Percentiles rank a stretch among this genome's conserved stretches.
phyloP scores from a whole-genome alignment of 2,797 vertebrate genomes.

The Enteromius fasciolatus region DNA sequence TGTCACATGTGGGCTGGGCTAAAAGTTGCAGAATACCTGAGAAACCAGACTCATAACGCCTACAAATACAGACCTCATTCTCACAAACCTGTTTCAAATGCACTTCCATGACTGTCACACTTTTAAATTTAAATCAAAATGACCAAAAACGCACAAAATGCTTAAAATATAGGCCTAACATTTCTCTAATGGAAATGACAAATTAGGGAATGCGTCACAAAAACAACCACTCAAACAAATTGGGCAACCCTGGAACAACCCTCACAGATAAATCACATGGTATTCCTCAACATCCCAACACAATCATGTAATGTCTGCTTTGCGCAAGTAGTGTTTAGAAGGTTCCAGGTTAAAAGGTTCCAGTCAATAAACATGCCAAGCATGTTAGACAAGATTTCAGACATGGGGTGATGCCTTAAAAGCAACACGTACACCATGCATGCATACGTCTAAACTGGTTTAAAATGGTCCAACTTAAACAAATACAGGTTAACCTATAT shows the following conservation, averaged over 20 bases:
- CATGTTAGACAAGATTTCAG: conserved; percentile 42
- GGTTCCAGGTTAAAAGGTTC: conserved; percentile 16
- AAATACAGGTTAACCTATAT: conserved; percentile 11
- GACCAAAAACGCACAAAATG: background rate
- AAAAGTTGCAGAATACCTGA: background rate
- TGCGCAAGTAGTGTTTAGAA: background rate
- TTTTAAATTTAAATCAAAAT: background rate
- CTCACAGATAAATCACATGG: conserved; percentile 3
- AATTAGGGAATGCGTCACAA: background rate
- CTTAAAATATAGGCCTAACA: background rate
- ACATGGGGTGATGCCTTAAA: conserved; percentile 4
- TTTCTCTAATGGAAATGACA: background rate
- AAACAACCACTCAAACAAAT: conserved; percentile 27
- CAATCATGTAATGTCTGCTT: background rate
- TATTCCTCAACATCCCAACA: background rate
- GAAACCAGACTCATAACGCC: background rate
- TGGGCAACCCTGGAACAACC: conserved; percentile 14
- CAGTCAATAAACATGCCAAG: conserved; percentile 49
- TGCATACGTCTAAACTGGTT: background rate
- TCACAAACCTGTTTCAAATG: background rate
- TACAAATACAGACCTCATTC: background rate
- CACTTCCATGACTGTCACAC: background rate
- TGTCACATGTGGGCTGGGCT: background rate
- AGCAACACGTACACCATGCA: conserved; percentile 27
- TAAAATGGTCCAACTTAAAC: background rate